Base-by-base conservation (phyloP, 2,113 vertebrate genomes). In the Actenoides lindsayi region DNA sequence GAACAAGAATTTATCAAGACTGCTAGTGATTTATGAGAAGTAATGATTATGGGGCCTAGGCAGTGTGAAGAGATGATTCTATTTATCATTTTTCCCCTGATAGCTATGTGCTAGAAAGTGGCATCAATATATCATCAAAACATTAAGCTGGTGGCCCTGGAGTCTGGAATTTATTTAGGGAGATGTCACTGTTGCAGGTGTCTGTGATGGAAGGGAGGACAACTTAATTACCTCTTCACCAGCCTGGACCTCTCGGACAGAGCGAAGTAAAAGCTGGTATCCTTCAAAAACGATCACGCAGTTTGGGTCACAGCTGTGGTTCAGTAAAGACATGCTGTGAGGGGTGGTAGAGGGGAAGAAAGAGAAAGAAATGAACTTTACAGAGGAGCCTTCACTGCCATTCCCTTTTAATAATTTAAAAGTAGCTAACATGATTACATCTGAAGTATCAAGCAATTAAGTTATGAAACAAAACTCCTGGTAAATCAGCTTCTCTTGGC, bases 241-340 rank as follows among this genome's bases (percentile, higher is more conserved):
- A 42, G 96, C 96, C 92, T 96, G 96, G 74, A 99, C 98, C 79
- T 99, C 98, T 67, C 77, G 98, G 80, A 99, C 93, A 4, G 99
- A 98, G 76, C 98, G 98, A 68, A 99, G 99, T 39, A 98, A 97
- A 92, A 99, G 98, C 62, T 97, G 98, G 74, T 95, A 98, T 83
- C 99, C 99, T 41, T 99, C 98, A 97, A 99, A 99, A 96, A 99
- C 91, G 51, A 99, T 98, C 81, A 99, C 99, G 8, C 99, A 99
- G 98, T 99, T 99, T 91, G 99, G 99, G 97, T 98, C 98, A 96
- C 99, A 99, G 98, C 99, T 99, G 93, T 99, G 99, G 97, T 99
- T 99, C 96, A 99, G 97, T 87, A 99, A 97, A 90, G 99, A 99
- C 98, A 99, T 98, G 97, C 99, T 99, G 96, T 42, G 42, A 91